phyloP scores from a whole-genome alignment of 2,797 vertebrate genomes.

The Furcifer pardalis region DNA sequence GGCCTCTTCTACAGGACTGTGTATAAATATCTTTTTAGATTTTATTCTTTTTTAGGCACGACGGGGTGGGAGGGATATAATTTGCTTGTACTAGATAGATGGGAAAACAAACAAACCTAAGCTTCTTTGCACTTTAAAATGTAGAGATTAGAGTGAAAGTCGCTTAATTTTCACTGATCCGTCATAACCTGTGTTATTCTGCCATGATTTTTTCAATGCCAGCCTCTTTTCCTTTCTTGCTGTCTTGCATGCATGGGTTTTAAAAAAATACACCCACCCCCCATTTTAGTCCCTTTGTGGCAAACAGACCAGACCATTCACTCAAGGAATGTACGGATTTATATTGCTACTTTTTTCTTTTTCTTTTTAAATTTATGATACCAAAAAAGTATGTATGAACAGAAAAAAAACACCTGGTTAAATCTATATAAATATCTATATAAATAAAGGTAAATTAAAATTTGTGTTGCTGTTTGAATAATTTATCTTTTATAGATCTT shows the following conservation, averaged over 20 bases:
- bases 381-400: slow-evolving; percentile 61
- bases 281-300: slow-evolving; percentile 50
- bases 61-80: slow-evolving; percentile 44
- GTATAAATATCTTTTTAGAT: slow-evolving; percentile 61
- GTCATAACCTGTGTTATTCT: slow-evolving; percentile 55
- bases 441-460: slow-evolving; percentile 68
- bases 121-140: slow-evolving; percentile 75
- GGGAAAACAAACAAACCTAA: slow-evolving; percentile 51
- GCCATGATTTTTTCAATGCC: slow-evolving; percentile 43
- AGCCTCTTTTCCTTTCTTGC: slow-evolving; percentile 47
- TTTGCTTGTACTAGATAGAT: slow-evolving; percentile 64
- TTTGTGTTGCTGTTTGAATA: slow-evolving; percentile 51
- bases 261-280: too few relatives aligned
- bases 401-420: slow-evolving; percentile 43
- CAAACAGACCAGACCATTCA: slow-evolving; percentile 46
- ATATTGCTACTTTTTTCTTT: slow-evolving; percentile 52
- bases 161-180: slow-evolving; percentile 64
- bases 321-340: slow-evolving; percentile 63
- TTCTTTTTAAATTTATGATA: slow-evolving; percentile 60
- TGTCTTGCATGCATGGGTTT: slow-evolving; percentile 57
- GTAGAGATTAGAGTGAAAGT: slow-evolving; percentile 64
- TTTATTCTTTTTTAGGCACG: slow-evolving; percentile 51
- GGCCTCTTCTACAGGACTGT: slow-evolving; percentile 65
- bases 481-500: slow-evolving; percentile 44
- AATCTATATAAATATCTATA: slow-evolving; percentile 66